Evolutionary conservation across 2,113 vertebrate species (phyloP), one percentile per base, ranked within the genome.

Genomic region (Piprites chloris): DNA sequence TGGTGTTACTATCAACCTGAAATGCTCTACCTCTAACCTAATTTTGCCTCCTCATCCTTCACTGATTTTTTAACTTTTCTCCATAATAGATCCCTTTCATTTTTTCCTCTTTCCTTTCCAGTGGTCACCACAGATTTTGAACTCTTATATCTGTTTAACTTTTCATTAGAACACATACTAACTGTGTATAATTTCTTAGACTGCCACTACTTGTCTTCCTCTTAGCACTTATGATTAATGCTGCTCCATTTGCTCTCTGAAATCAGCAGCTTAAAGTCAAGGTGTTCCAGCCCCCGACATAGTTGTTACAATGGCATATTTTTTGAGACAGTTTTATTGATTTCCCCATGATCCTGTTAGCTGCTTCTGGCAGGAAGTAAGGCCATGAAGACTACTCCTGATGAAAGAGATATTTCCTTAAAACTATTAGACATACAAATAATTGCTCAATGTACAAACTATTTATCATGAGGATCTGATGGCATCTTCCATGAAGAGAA

Each of bases 201-300:
- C 14, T 44, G 33, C 15, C 23, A 24, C 11, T 44, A 9, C 30
- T 81, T 76, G 24, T 39, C 28, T 37, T 94, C 21, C n/a, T 67
- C 15, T 65, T 65, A 59, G 12, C 3, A 0, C 16, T 80, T 28
- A 37, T 73, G n/a, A 91, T 30, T 87, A 56, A 53, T 68, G 17
- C 13, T 76, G 33, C 42, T 96, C 26, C 49, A 41, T 97, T 73
- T 96, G 47, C 68, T 52, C 30, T 59, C n/a, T 86, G 67, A 94
- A 95, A 86, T 61, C 62, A 79, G 52, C 19, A 86, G 44, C 30
- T 92, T 42, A 56, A 96, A 88, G 21, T 65, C 72, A 72, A 55
- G 41, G 52, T 67, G 67, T 52, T 91, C 66, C 65, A 61, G 63
- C 39, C 16, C 13, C 37, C 73, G 59, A 69, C 33, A 55, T 8